Conservation (phyloP, 2,888 invertebrate species). For the Cheilosia variabilis region DNA sequence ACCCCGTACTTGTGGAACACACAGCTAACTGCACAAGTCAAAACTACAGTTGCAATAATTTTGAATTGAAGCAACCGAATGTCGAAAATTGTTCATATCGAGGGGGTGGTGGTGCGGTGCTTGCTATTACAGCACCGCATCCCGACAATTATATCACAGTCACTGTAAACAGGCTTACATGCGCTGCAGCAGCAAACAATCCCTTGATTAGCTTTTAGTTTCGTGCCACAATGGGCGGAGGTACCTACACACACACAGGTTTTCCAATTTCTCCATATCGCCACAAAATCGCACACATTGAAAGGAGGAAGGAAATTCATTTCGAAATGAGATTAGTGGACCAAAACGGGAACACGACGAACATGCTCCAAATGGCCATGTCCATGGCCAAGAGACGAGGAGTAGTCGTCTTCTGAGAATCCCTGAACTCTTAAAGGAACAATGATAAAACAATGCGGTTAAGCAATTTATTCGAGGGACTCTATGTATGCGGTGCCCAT, state of each 20-base stretch:
- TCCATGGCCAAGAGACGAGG: not conserved
- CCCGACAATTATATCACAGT: slow-evolving; percentile 51
- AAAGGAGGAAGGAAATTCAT: slow-evolving; percentile 45
- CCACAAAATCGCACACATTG: slow-evolving; percentile 60
- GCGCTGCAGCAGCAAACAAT: slow-evolving; percentile 23
- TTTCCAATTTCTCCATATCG: slow-evolving; percentile 46
- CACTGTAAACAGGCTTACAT: slow-evolving; percentile 20
- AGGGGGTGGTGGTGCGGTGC: slow-evolving; percentile 4
- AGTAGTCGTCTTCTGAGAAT: slow-evolving; percentile 35
- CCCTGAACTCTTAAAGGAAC: slow-evolving; percentile 51
- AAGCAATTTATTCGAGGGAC: slow-evolving; percentile 62
- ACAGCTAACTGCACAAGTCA: slow-evolving; percentile 59
- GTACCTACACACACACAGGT: slow-evolving; percentile 4
- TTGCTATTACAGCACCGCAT: slow-evolving; percentile 38
- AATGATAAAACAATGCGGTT: slow-evolving; percentile 65
- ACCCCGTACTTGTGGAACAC: not conserved
- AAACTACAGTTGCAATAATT: slow-evolving; percentile 71
- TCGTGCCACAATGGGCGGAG: not conserved
- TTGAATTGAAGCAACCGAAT: slow-evolving; percentile 64
- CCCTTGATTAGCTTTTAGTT: slow-evolving; percentile 66
- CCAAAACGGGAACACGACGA: slow-evolving; percentile 46
- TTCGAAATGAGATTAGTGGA: slow-evolving; percentile 64
- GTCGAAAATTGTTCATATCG: slow-evolving; percentile 7
- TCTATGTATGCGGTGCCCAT: not conserved
- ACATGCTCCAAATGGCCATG: slow-evolving; percentile 21